These are phyloP conservation scores for Pygoscelis antarcticus DNA, from an alignment of 2,113 vertebrate genomes.

Conservation along the genomic window DNA sequence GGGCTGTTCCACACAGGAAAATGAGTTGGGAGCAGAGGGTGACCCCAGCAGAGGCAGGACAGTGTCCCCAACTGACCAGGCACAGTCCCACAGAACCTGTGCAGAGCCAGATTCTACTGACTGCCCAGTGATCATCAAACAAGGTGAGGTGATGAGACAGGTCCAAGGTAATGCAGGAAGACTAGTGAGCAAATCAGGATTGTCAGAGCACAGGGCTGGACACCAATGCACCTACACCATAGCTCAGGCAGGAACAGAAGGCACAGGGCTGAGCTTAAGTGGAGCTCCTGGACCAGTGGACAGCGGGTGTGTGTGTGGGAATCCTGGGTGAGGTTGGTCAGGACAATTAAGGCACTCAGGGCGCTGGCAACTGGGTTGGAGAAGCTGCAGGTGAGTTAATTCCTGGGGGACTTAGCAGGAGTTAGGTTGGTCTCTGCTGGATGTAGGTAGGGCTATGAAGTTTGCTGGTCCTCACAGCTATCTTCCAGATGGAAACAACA, in stretches of 20 bases:
- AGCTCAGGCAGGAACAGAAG: background rate
- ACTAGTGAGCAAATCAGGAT: background rate
- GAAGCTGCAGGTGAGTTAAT: background rate
- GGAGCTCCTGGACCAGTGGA: background rate
- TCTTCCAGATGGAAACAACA: background rate
- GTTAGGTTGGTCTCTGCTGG: background rate
- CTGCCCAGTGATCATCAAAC: background rate
- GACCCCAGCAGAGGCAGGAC: background rate
- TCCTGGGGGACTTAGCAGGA: background rate
- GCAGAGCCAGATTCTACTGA: background rate
- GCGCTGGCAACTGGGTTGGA: background rate
- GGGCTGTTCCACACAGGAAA: background rate
- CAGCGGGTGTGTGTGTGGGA: background rate
- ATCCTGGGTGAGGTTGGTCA: background rate
- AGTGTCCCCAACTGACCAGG: background rate
- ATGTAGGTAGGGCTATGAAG: background rate
- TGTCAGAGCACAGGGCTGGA: background rate
- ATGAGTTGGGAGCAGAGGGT: background rate
- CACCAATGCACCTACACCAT: background rate
- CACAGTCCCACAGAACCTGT: background rate
- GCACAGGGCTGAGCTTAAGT: background rate
- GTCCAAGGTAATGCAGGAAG: background rate
- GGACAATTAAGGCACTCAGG: background rate
- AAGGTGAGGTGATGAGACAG: background rate
- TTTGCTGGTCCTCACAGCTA: background rate